A percentile compares a stretch with the other conserved stretches of the same genome.
Evolutionary conservation across 1,140 invertebrate species (phyloP).

Genomic region (Drosophila nebulosa): DNA sequence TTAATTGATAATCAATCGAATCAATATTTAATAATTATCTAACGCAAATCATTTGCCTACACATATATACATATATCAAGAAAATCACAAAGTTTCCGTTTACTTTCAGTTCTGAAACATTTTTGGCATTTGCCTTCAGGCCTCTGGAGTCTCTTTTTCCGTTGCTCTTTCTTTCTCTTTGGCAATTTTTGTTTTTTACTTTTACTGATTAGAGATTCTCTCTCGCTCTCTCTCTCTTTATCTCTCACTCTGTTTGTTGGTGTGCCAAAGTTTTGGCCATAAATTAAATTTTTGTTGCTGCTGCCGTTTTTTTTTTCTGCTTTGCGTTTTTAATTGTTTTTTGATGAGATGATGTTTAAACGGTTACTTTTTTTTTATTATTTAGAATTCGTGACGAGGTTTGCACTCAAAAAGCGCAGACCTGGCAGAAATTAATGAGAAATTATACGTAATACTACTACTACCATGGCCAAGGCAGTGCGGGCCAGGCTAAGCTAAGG

Average conservation of each 20-base stretch:
- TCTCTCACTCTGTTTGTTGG: not conserved
- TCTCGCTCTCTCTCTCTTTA: not conserved
- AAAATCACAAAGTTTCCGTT: not conserved
- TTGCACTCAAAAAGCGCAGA: slow-evolving; percentile 62
- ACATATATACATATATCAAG: not conserved
- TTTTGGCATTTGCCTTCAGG: not conserved
- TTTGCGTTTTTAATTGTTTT: slow-evolving; percentile 1
- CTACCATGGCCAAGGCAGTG: not conserved
- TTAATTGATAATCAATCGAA: not conserved
- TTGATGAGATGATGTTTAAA: not conserved
- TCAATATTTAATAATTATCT: not conserved
- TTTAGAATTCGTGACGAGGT: slow-evolving; percentile 26
- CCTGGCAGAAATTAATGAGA: slow-evolving; percentile 74
- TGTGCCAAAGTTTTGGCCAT: not conserved
- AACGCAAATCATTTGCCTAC: not conserved
- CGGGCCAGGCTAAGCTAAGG: not conserved
- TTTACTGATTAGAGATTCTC: not conserved
- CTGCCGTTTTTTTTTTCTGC: not conserved
- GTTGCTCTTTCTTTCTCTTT: not conserved
- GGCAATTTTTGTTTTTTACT: not conserved
- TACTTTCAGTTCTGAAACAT: not conserved
- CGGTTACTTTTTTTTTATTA: not conserved
- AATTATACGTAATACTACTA: slow-evolving; percentile 45
- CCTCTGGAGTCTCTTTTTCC: not conserved
- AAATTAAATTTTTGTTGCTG: not conserved